Evolutionary conservation across 2,113 vertebrate genomes (phyloP), one percentile per base, ranked within the genome.

Genomic region (Parotia lawesii): DNA sequence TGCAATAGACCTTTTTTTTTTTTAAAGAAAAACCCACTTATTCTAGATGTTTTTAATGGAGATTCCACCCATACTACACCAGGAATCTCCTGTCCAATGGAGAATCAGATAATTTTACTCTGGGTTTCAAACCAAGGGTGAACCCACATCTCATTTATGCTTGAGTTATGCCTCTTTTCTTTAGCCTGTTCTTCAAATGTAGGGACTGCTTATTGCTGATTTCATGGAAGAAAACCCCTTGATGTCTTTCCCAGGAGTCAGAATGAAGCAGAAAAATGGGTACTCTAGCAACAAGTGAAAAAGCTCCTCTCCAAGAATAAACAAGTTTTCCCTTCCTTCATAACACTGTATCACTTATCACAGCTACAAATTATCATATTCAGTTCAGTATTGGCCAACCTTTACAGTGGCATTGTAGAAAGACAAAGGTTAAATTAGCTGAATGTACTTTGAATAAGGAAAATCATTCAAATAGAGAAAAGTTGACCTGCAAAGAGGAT

Each of bases 271-370:
- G 38, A 87, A 18, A 8, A 58, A 53, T 11, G 22, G 14, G 35
- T 50, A 11, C 44, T 57, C 33, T 9, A 79, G 18, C 17, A 53
- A 29, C 23, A 86, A 57, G 15, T 2, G 10, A 57, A 42, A 69
- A 21, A 31, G 28, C 4, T 40, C 14, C 37, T 69, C 31, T 58
- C 1, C 2, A 70, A 54, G 51, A 61, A 57, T 20, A 81, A 88
- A 44, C 6, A 31, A 0, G 0, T 65, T 53, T 56, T 21, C 31
- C 50, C 6, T 25, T 71, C 20, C 38, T 37, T 54, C 58, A 20
- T 24, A 64, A 8, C 20, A 18, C 11, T 25, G 0, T n/a, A 9
- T 25, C 44, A 54, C 1, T 2, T n/a, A 18, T n/a, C 29, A 37
- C 42, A 47, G 21, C 12, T 70, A 25, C 3, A 91, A 54, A 23